These are phyloP conservation scores for Solenopsis invicta DNA, from an alignment of 1,140 invertebrate genomes.

Conservation along the genomic window DNA sequence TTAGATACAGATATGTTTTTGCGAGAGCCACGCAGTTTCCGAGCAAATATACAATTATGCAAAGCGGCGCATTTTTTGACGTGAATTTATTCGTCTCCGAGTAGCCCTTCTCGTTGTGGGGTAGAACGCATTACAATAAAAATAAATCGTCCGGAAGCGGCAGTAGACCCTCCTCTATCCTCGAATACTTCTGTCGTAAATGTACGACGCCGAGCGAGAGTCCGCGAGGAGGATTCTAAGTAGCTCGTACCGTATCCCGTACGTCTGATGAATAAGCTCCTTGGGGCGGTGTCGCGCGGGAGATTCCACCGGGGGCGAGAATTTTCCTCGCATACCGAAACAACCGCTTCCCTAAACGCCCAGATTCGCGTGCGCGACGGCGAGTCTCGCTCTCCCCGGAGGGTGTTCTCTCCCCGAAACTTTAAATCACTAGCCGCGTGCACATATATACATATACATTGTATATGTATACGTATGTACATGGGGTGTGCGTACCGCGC, in stretches of 20 bases:
- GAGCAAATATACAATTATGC: conserved; percentile 53
- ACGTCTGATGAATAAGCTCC: conserved; percentile 44
- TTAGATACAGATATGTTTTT: neutral
- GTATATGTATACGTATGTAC: conserved; percentile 9
- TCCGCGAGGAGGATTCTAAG: conserved; percentile 37
- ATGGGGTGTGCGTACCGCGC: conserved; percentile 43
- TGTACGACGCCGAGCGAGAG: conserved; percentile 29
- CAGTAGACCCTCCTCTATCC: neutral
- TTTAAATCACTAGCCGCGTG: conserved; percentile 68
- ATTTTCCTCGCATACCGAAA: conserved; percentile 53
- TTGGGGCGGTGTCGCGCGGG: neutral
- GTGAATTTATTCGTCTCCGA: conserved; percentile 44
- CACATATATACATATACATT: neutral
- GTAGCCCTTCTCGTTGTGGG: neutral
- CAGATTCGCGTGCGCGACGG: neutral
- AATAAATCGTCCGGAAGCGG: conserved; percentile 57
- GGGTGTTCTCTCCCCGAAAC: conserved; percentile 56
- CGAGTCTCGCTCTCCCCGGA: neutral
- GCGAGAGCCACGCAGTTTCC: neutral
- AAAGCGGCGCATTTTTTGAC: conserved; percentile 48
- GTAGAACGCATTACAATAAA: conserved; percentile 50
- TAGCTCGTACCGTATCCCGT: conserved; percentile 21
- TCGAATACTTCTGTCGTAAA: conserved; percentile 3
- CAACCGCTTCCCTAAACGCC: conserved; percentile 23
- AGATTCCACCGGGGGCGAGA: neutral